Evolutionary conservation across 2,113 vertebrate species (phyloP).

Genomic region (Elachura formosa): DNA sequence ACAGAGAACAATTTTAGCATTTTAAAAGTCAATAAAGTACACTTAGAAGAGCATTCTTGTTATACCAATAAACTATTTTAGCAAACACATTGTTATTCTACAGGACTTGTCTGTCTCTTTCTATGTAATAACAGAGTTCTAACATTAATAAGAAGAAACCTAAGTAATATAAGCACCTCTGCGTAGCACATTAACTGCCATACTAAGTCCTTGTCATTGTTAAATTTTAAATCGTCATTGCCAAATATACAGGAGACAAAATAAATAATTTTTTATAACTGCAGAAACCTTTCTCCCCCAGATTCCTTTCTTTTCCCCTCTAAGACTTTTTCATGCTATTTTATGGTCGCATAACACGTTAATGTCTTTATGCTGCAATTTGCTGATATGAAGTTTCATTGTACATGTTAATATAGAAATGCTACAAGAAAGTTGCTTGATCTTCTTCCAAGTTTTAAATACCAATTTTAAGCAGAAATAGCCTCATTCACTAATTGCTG

Average conservation of each 20-base stretch:
- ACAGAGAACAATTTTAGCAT: not conserved
- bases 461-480: conserved; percentile 37
- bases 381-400: conserved; percentile 49
- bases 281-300: not conserved
- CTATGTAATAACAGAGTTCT: not conserved
- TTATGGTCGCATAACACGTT: conserved; percentile 30
- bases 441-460: conserved; percentile 50
- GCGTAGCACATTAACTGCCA: not conserved
- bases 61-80: not conserved
- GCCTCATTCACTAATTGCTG: conserved; percentile 38
- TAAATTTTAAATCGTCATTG: conserved; percentile 15
- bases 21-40: not conserved
- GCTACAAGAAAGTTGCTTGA: conserved; percentile 36
- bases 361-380: conserved; percentile 37
- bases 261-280: not conserved
- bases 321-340: conserved; percentile 31
- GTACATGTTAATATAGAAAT: conserved; percentile 23
- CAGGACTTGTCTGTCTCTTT: not conserved
- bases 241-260: not conserved
- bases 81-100: not conserved
- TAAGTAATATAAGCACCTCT: not conserved
- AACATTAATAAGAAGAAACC: not conserved
- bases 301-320: conserved; percentile 37
- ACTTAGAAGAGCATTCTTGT: not conserved
- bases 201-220: not conserved